phyloP scores from a whole-genome alignment of 2,113 vertebrate species.

The Prochilodus magdalenae region DNA sequence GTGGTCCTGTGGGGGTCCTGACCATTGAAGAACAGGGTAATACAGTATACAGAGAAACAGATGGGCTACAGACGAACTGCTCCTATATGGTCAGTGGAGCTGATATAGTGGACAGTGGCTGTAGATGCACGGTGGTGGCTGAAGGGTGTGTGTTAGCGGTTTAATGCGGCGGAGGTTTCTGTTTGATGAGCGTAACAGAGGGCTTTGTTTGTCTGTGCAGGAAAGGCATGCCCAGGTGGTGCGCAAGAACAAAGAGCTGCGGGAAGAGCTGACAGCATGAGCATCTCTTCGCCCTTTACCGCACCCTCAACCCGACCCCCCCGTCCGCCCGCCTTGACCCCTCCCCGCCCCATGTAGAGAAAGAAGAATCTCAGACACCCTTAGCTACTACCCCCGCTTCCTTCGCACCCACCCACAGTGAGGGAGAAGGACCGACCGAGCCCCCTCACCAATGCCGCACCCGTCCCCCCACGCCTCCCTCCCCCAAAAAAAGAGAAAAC shows the following conservation, averaged over 20 bases:
- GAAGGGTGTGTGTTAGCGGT: too few relatives aligned
- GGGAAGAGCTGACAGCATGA: conserved; percentile 83
- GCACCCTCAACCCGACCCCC: conserved; percentile 33
- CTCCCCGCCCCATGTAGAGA: conserved; percentile 33
- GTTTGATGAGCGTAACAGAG: too few relatives aligned
- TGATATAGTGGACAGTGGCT: too few relatives aligned
- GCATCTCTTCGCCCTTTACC: conserved; percentile 51
- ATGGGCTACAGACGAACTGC: too few relatives aligned
- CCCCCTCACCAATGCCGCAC: conserved; percentile 38
- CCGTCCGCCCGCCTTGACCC: conserved; percentile 20
- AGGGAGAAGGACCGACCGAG: conserved; percentile 54
- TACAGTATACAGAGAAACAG: too few relatives aligned
- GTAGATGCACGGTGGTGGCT: too few relatives aligned
- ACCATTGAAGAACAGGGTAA: too few relatives aligned
- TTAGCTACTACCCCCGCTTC: neutral
- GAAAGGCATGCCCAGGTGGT: conserved; percentile 93
- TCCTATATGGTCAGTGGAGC: too few relatives aligned
- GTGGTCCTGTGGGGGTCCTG: too few relatives aligned
- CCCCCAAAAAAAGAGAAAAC: conserved; percentile 47
- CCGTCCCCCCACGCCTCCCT: neutral
- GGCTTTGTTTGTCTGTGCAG: conserved; percentile 67
- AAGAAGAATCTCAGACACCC: conserved; percentile 56
- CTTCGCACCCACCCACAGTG: conserved; percentile 23
- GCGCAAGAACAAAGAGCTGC: conserved; percentile 95
- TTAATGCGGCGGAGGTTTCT: too few relatives aligned